Evolutionary conservation across 2,888 invertebrate species (phyloP), one percentile per base, ranked within the genome.

Genomic region (Caenorhabditis afra): DNA sequence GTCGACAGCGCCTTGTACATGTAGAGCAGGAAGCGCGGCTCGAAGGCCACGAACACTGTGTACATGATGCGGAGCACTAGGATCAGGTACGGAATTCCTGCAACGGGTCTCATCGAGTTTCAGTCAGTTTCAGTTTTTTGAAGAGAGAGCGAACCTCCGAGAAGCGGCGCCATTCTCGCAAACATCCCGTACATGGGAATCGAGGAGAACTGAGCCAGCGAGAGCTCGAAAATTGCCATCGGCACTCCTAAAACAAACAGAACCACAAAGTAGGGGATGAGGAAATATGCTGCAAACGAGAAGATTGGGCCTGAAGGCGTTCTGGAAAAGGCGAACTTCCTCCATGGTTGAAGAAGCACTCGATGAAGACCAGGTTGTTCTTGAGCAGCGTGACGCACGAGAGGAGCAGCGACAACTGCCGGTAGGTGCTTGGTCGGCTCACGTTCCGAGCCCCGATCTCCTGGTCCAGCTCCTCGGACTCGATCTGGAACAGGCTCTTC

Each of bases 181-280:
- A 64, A 76, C 52, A 76, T 50, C 35, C 52, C 64, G 23, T 64
- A 49, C 55, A 76, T 41, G 3, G 76, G 76, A 35, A 70, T 58
- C 3, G 77, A 77, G 3, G 77, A 49, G 29, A 58, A 77, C 52
- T 77, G 77, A 12, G 77, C 68, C 7, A 77, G n/a, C 4, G 77
- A 55, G 11, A 77, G 45, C 20, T 77, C 77, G n/a, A 77, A 70
- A 14, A 77, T 50, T 0, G 77, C 77, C 77, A 77, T 77, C 0
- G 77, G 77, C 23, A 77, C 70, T 16, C 67, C 77, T 18, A 77
- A 18, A 57, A 57, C 16, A 23, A 77, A 70, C 7, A 70, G 29
- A 5, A 70, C 35, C 7, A 65, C 47, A 20, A 70, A 77, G 44
- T 77, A 77, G 14, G 77, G 77, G 14, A 77, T 50, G 8, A 68